Conservation (phyloP, 2,113 vertebrate species). For the Chascanopsetta lugubris region DNA sequence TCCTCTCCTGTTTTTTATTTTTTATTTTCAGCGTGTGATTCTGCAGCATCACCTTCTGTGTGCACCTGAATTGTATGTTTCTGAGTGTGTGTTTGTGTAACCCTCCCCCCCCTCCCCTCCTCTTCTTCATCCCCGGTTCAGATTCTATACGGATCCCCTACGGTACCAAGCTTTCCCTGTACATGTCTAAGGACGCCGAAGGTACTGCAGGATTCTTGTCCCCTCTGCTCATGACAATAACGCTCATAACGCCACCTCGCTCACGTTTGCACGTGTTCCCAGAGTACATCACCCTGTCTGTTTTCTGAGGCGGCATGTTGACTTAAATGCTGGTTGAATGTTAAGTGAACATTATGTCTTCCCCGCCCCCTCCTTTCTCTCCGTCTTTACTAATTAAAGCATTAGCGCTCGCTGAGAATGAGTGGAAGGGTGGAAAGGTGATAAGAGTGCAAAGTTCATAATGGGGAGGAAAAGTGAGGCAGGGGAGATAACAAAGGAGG, state of each 20-base stretch:
- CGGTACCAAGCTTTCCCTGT: slow-evolving; percentile 86
- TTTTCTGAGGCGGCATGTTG: slow-evolving; percentile 74
- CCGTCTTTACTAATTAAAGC: slow-evolving; percentile 58
- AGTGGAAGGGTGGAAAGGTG: slow-evolving; percentile 14
- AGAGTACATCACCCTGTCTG: slow-evolving; percentile 58
- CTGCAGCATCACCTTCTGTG: slow-evolving; percentile 28
- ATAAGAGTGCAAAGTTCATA: slow-evolving; percentile 29
- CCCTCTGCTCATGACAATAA: slow-evolving; percentile 49
- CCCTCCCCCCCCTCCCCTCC: slow-evolving; percentile 78
- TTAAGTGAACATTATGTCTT: slow-evolving; percentile 74
- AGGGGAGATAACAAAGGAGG: slow-evolving; percentile 32
- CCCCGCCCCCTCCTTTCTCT: slow-evolving; percentile 51
- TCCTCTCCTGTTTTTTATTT: slow-evolving; percentile 41
- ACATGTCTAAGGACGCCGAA: slow-evolving; percentile 86
- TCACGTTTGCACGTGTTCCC: slow-evolving; percentile 73
- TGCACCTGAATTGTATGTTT: slow-evolving; percentile 38
- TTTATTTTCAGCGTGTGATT: slow-evolving; percentile 30
- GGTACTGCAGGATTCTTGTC: slow-evolving; percentile 77
- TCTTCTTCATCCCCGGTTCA: slow-evolving; percentile 83
- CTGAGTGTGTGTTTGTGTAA: slow-evolving; percentile 37
- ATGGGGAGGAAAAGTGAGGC: slow-evolving; percentile 17
- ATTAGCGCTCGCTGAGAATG: slow-evolving; percentile 26
- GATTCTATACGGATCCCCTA: slow-evolving; percentile 88
- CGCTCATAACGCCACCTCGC: slow-evolving; percentile 57
- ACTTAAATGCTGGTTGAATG: slow-evolving; percentile 74